Base-by-base conservation (phyloP, 2,888 invertebrate species). In the Branchipolynoe longqiensis region DNA sequence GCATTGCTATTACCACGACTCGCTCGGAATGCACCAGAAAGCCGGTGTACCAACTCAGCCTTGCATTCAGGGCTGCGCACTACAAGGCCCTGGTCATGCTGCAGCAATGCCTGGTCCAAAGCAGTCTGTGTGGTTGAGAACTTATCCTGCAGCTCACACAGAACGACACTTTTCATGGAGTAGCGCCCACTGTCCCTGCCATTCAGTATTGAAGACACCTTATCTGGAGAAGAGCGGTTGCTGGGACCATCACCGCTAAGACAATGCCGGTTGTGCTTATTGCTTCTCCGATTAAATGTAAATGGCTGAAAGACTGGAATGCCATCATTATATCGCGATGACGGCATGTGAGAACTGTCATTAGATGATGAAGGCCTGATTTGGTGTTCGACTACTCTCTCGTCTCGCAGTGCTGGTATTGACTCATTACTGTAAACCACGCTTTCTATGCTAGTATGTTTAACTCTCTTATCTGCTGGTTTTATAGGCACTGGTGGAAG, bases 121-220 rank as follows among this genome's bases (percentile, higher is more conserved):
- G n/a, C n/a, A n/a, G n/a, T n/a, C n/a, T n/a, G n/a, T n/a, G n/a
- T n/a, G n/a, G n/a, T n/a, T n/a, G n/a, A n/a, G 25, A 69, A 36
- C 69, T 38, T 69, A 25, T 69, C 69, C 69, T 69, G 69, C 36
- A 69, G 69, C n/a, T 69, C 69, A 69, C 36, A 36, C 1, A 69
- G 33, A 33, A 69, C 69, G 1, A 48, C 78, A 48, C 78, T 78
- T 33, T 78, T 78, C 78, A 78, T 78, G 4, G 78, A 78, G 28
- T 78, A 78, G 4, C 78, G 41, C 2, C 78, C 78, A 78, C 78
- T 78, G 22, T 78, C 78, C 78, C 78, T 78, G 8, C 48, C 78
- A 8, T 28, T 41, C 3, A 41, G n/a, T 3, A 64, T 31, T 3
- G 31, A 31, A 31, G 28, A 33, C 3, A 1, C 6, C 36, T 31